Evolutionary conservation across 2,888 invertebrate genomes (phyloP), one percentile per base, ranked within the genome.

Genomic region (Agonopterix subpropinquella): DNA sequence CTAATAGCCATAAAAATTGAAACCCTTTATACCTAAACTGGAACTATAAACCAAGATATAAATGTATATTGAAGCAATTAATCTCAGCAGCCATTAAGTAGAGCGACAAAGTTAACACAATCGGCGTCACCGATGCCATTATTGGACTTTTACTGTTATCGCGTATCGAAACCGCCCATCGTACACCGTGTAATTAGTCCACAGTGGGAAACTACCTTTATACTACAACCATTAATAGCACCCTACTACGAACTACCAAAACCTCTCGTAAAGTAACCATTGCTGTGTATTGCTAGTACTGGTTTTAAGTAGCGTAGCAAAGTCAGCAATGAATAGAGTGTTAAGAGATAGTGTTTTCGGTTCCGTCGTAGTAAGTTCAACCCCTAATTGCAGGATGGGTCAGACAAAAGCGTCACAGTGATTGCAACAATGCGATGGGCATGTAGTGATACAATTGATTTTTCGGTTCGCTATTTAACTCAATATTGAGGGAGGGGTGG

Each of bases 101-200:
- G 70, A 65, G 68, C 69, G 72, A 74, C 78, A 65, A 68, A 77
- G 78, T 82, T 79, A 77, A 80, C 79, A 77, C 76, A 73, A 68
- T 65, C 67, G 67, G 65, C 75, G 77, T 71, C 68, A 69, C 60
- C 59, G 55, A 61, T 48, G 66, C 76, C 77, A 80, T 85, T 82
- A 86, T 66, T 68, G 63, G 64, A 76, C 74, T 83, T 86, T 88
- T 84, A 87, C 79, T 84, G 81, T 85, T 86, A 85, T 86, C 78
- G 77, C 73, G 67, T 77, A 82, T 82, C 76, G 83, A 81, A 39
- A n/a, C 63, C 66, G 65, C 61, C 69, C 71, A 72, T 68, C 67
- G 66, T 59, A 63, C 70, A 71, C 72, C 67, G 67, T 79, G 78
- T 84, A 82, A 86, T 86, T 85, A 86, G 77, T 64, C 64, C 61